Evolutionary conservation across 2,797 vertebrate genomes (phyloP).

Genomic region (Mormyrus hasselquistii): DNA sequence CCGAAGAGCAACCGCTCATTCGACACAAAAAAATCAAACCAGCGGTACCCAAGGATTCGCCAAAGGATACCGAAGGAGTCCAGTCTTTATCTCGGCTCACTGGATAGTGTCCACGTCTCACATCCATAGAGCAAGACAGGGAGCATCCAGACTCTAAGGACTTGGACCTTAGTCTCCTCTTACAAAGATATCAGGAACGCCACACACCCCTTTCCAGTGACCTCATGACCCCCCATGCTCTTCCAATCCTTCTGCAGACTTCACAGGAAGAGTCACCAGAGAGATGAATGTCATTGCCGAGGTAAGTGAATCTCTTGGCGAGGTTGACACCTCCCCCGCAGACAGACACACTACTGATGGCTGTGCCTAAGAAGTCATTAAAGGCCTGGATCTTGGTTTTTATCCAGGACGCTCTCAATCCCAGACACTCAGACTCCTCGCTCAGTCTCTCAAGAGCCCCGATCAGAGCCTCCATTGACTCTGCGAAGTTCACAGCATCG

Average conservation of each 20-base stretch:
- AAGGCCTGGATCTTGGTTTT: not conserved
- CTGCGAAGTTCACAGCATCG: not conserved
- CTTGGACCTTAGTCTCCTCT: too few relatives aligned
- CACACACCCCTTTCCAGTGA: not conserved
- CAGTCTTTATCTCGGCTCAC: not conserved
- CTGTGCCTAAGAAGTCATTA: not conserved
- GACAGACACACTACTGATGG: not conserved
- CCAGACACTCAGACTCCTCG: not conserved
- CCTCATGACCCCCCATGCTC: not conserved
- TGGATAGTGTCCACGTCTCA: too few relatives aligned
- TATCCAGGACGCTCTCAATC: not conserved
- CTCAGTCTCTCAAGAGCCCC: not conserved
- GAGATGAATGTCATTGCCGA: not conserved
- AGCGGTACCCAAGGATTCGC: not conserved
- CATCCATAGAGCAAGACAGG: not conserved
- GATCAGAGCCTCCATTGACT: not conserved
- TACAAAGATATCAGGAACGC: not conserved
- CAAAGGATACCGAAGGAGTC: not conserved
- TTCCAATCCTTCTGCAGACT: not conserved
- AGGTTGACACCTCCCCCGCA: not conserved
- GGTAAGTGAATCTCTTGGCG: not conserved
- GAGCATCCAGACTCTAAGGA: too few relatives aligned
- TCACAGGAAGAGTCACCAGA: not conserved
- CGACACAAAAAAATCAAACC: not conserved
- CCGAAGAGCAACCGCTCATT: not conserved